Conservation (phyloP, 2,113 vertebrate genomes). For the Scatophagus argus region DNA sequence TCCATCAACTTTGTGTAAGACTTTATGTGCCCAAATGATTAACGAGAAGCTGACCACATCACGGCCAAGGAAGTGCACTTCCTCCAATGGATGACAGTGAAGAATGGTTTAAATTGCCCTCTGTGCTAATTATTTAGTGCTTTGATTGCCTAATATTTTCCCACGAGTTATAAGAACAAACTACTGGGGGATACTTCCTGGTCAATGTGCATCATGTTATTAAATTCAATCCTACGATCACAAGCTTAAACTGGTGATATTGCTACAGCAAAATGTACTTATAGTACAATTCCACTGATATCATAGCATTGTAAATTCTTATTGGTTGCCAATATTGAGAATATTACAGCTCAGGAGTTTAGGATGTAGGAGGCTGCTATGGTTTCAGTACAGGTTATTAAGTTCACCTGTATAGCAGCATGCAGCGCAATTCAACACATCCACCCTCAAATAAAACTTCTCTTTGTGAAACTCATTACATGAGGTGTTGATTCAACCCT, state of each 20-base stretch:
- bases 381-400: neutral
- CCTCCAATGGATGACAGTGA: slow-evolving; percentile 61
- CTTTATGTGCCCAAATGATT: slow-evolving; percentile 73
- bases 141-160: slow-evolving; percentile 44
- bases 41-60: slow-evolving; percentile 65
- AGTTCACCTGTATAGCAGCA: neutral
- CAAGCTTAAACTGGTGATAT: neutral
- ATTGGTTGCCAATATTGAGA: neutral
- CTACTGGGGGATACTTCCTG: neutral
- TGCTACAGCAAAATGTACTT: neutral
- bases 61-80: slow-evolving; percentile 57
- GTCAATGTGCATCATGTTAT: neutral
- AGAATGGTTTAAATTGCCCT: slow-evolving; percentile 49
- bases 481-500: neutral
- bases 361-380: neutral
- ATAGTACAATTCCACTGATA: neutral
- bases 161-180: slow-evolving; percentile 24
- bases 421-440: neutral
- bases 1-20: slow-evolving; percentile 70
- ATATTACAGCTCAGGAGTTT: neutral
- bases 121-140: slow-evolving; percentile 40
- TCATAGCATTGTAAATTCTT: too few species aligned
- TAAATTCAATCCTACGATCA: neutral
- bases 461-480: slow-evolving; percentile 1
- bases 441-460: neutral